Base-by-base conservation (phyloP, 2,113 vertebrate species). In the Semnornis frantzii region DNA sequence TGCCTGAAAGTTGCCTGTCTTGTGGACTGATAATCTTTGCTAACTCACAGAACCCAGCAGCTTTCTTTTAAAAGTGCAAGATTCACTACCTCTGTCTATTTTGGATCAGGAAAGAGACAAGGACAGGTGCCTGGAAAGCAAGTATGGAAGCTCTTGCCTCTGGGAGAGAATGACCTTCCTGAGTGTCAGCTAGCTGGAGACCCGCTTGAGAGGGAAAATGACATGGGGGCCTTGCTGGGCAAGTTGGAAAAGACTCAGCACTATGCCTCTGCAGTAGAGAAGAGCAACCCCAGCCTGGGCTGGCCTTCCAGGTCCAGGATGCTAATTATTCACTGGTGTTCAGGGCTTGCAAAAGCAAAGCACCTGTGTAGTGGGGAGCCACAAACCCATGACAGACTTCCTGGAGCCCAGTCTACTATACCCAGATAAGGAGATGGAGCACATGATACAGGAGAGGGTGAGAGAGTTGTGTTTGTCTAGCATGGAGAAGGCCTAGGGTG, bases 1-100 rank as follows among this genome's bases (percentile, higher is more conserved):
- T 15, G 15, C 14, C 66, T 33, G 12, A 28, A 60, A 60, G 15
- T 69, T 37, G 8, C 21, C 30, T 33, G 44, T 15, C 4, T 72
- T 60, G 54, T 4, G 0, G 1, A 30, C 8, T 2, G 1, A 8
- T 18, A 16, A 23, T 34, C n/a, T 80, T 33, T 58, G 63, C 30
- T 33, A 85, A 77, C 11, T 15, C 63, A 82, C 34, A 85, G n/a
- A 65, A 71, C 25, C 62, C 44, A 75, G 21, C 12, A 34, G 21
- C 50, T 73, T 79, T 54, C 55, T 72, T 55, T 58, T 34, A 85
- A 9, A 20, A 23, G 27, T 12, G 21, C 27, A 70, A 58, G 5
- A 28, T 81, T 81, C 34, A 48, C n/a, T 60, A 7, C 3, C 5
- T 24, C 5, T 17, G n/a, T 8, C 44, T 85, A 9, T 28, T 80